phyloP scores from a whole-genome alignment of 2,113 vertebrate species.

The Ondatra zibethicus region DNA sequence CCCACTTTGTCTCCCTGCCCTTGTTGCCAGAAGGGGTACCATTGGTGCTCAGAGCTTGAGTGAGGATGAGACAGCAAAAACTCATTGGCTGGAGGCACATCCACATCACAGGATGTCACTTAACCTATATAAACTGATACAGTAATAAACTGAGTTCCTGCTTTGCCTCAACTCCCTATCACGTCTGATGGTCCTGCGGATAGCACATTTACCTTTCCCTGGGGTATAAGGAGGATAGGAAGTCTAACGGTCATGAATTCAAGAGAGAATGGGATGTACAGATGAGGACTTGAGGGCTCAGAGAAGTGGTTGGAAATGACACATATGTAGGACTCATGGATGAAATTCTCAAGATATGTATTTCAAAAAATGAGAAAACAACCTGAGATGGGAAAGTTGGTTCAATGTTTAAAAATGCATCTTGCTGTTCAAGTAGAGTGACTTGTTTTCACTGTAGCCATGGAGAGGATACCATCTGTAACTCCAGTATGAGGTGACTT shows the following conservation, averaged over 20 bases:
- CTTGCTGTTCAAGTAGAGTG: not conserved
- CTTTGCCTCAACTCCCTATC: too few species aligned
- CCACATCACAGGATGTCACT: too few species aligned
- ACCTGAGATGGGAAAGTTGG: not conserved
- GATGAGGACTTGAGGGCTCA: fast-evolving
- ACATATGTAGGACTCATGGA: not conserved
- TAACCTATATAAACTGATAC: too few species aligned
- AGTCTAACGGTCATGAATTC: not conserved
- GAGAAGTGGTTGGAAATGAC: not conserved
- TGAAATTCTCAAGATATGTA: not conserved
- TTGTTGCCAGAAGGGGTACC: too few species aligned
- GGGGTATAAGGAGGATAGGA: too few species aligned
- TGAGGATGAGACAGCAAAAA: too few species aligned
- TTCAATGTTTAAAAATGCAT: not conserved
- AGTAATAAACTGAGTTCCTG: too few species aligned
- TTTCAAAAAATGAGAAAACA: not conserved
- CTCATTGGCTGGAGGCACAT: too few species aligned
- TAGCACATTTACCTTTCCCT: too few species aligned
- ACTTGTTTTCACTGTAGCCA: not conserved
- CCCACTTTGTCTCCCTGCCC: too few species aligned
- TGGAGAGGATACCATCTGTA: not conserved
- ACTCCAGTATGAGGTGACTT: not conserved
- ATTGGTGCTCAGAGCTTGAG: too few species aligned
- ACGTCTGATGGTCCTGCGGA: too few species aligned
- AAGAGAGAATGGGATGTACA: not conserved